Base-by-base conservation (phyloP, 2,888 invertebrate genomes). In the Caenorhabditis panamensis region DNA sequence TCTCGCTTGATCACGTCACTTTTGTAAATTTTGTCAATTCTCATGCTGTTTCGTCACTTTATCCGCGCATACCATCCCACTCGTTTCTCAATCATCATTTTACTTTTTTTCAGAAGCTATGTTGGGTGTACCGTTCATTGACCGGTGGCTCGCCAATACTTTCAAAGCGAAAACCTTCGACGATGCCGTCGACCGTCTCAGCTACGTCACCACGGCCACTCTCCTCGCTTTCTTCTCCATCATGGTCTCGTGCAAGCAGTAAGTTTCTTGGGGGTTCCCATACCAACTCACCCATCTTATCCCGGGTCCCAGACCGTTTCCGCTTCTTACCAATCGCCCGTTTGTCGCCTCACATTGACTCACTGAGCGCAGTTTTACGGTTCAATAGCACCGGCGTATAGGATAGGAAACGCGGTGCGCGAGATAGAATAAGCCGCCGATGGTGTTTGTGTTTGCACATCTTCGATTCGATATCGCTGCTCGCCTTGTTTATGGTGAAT, bases 171-270 rank as follows among this genome's bases (percentile, higher is more conserved):
- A 89, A 63, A 80, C 83, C 2, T 89, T 89, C 59, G 89, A 89
- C 63, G 89, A 89, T 75, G 87, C 89, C 20, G 86, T 89, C 44
- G 89, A 89, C 71, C 83, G 90, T 41, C 81, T 90, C 18, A 90
- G 88, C 80, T 90, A 90, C 79, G 89, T 88, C 67, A 82, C 86
- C 41, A 89, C 89, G 1, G 80, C 90, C 3, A 87, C 88, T n/a
- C 58, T 90, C 11, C 83, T 90, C 36, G 77, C 86, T 18, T 90
- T 90, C 82, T 90, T 90, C 84, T 88, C 89, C n/a, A 80, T 90
- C 20, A 89, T 90, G 89, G 90, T 90, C 44, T 90, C 89, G 1
- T 89, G 89, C 37, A 89, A 89, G 56, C 89, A 89, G 87, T 89
- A 68, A 72, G 89, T 28, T 28, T 28, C 28, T n/a, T n/a, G 13